Base-by-base conservation (phyloP, 2,888 invertebrate species). In the Diloba caeruleocephala region DNA sequence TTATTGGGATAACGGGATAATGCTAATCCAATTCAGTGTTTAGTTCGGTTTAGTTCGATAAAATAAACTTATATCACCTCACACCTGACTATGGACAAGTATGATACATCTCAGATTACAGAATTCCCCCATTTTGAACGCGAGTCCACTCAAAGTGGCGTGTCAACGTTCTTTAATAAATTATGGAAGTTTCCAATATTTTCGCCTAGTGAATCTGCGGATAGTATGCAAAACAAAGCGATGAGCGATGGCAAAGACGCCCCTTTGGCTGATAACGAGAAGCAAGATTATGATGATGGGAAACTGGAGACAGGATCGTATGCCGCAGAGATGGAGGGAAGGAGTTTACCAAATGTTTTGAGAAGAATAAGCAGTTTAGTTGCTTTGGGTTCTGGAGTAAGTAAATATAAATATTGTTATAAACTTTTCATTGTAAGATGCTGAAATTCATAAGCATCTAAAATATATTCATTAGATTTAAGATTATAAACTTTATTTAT, bases 351-450 rank as follows among this genome's bases (percentile, higher is more conserved):
- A 0, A 98, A 97, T 93, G 98, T 98, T 56, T 90, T 98, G 13
- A 96, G 96, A 77, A 94, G 98, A 71, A 97, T 98, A 39, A 97
- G 97, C 78, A 98, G 96, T 84, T 95, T 98, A 39, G 94, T 98
- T 33, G 98, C 97, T n/a, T 87, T 96, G 44, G 96, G 96, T 74
- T 96, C 96, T 74, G 96, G 95, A 78, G 97, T 97, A 92, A 94
- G 96, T 91, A 54, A 43, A 9, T 19, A 13, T 17, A 13, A 12
- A 7, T 31, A 4, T 21, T 21, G 5, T 19, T 19, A 19, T 19
- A 19, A 3, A 3, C 5, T 5, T 19, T 3, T 19, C 19, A 3
- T 5, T 19, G 19, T 5, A 5, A 19, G 19, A 2, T 19, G 3
- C 5, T 19, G 19, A 19, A n/a, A n/a, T n/a, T n/a, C n/a, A n/a